Conservation (phyloP, 2,888 invertebrate species). For the Incurvaria masculella region DNA sequence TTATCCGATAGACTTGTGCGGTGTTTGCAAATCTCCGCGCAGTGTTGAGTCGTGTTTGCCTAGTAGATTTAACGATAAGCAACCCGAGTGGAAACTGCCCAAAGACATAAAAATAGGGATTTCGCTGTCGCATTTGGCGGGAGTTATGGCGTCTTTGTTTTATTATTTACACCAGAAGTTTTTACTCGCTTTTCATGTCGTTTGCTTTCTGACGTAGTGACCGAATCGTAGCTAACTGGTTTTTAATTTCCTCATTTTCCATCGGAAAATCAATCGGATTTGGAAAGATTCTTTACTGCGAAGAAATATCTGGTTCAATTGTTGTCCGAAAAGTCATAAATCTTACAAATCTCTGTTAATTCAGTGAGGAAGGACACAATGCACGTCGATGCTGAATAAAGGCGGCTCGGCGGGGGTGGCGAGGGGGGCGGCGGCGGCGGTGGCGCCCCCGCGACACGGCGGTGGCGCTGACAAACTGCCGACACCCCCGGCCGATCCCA, state of each 20-base stretch:
- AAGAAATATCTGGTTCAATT: too few species aligned
- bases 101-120: constrained; percentile 37
- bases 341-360: not conserved
- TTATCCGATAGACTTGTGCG: constrained; percentile 35
- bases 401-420: constrained; percentile 11
- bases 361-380: constrained; percentile 27
- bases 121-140: constrained; percentile 9
- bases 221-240: too few species aligned
- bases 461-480: not conserved
- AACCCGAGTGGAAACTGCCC: constrained; percentile 26
- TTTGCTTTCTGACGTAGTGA: too few species aligned
- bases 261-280: too few species aligned
- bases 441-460: not conserved
- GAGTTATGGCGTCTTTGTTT: not conserved
- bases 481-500: not conserved
- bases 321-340: not conserved
- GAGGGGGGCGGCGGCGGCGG: not conserved
- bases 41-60: constrained; percentile 39
- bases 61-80: constrained; percentile 45
- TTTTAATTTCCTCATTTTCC: too few species aligned
- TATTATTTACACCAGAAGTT: not conserved
- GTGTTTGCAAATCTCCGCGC: constrained; percentile 45
- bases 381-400: constrained; percentile 46
- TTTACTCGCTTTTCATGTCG: too few species aligned
- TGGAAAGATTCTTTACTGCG: too few species aligned